phyloP scores from a whole-genome alignment of 2,113 vertebrate genomes.

The Zapus hudsonius region DNA sequence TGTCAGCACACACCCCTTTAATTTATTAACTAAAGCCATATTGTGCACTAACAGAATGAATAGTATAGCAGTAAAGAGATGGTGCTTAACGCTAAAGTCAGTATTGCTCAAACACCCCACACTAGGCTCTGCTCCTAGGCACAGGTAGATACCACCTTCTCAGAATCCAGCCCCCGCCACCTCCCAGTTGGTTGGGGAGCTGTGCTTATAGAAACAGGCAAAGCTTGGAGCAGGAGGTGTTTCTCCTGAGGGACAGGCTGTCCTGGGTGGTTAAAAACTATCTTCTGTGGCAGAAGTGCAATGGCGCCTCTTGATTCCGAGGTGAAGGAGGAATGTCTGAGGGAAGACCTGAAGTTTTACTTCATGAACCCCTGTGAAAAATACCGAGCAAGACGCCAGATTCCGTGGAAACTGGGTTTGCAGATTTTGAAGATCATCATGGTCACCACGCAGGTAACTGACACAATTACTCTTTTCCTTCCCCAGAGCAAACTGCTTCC shows the following conservation, averaged over 20 bases:
- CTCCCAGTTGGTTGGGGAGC: no score
- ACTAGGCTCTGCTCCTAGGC: not conserved
- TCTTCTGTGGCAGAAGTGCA: conserved; percentile 83
- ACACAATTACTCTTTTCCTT: not conserved
- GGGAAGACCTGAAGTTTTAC: conserved; percentile 95
- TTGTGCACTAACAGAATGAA: not conserved
- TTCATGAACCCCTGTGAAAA: conserved; percentile 99
- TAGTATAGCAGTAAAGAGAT: not conserved
- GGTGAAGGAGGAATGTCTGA: conserved; percentile 87
- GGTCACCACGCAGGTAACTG: conserved; percentile 95
- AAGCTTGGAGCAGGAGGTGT: not conserved
- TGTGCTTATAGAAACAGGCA: not conserved
- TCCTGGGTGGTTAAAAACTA: conserved; percentile 26
- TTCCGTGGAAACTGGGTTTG: conserved; percentile 96
- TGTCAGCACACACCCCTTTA: not conserved
- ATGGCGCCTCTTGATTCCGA: conserved; percentile 84
- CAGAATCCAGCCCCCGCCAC: not conserved
- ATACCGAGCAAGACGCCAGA: conserved; percentile 91
- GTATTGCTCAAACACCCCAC: not conserved
- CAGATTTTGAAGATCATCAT: conserved; percentile 98
- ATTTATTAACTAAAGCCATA: not conserved
- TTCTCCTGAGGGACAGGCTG: not conserved
- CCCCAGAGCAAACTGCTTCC: not conserved
- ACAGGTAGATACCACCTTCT: not conserved
- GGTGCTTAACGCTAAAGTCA: not conserved